These are phyloP conservation scores for Heliconius hortense DNA, from an alignment of 2,888 invertebrate species.

Conservation along the genomic window DNA sequence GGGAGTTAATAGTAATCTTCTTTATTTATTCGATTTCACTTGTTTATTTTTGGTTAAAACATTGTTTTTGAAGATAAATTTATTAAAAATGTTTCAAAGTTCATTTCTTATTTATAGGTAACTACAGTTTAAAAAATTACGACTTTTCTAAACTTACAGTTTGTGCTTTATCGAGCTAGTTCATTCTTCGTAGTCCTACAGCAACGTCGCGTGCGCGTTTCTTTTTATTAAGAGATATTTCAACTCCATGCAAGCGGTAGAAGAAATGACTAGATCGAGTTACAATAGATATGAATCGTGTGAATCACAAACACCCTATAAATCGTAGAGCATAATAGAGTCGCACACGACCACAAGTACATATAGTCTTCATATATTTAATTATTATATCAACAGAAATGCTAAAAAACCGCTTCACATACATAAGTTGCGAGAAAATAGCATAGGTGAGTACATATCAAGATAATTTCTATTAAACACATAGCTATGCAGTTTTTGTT, in stretches of 20 bases:
- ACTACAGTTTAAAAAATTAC: not conserved
- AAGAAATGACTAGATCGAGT: conserved; percentile 42
- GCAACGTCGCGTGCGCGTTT: conserved; percentile 39
- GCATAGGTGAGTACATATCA: not conserved
- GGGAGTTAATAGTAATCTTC: not conserved
- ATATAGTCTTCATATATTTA: conserved; percentile 28
- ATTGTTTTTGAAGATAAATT: not conserved
- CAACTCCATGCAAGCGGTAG: conserved; percentile 32
- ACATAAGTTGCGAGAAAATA: conserved; percentile 19
- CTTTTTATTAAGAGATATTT: conserved; percentile 36
- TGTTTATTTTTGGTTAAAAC: not conserved
- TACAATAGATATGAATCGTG: conserved; percentile 44
- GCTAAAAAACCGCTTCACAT: conserved; percentile 22
- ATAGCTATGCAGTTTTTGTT: conserved; percentile 2
- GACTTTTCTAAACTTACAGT: not conserved
- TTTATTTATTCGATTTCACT: not conserved
- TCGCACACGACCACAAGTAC: conserved; percentile 32
- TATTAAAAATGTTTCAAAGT: not conserved
- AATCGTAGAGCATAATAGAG: conserved; percentile 35
- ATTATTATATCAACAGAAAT: conserved; percentile 34
- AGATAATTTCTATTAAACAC: conserved; percentile 16
- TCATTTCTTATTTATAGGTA: not conserved
- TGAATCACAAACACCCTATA: conserved; percentile 41
- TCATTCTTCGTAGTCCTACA: not conserved
- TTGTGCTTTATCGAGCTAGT: not conserved